Base-by-base conservation (phyloP, 1,140 invertebrate genomes). In the Zaprionus taronus region DNA sequence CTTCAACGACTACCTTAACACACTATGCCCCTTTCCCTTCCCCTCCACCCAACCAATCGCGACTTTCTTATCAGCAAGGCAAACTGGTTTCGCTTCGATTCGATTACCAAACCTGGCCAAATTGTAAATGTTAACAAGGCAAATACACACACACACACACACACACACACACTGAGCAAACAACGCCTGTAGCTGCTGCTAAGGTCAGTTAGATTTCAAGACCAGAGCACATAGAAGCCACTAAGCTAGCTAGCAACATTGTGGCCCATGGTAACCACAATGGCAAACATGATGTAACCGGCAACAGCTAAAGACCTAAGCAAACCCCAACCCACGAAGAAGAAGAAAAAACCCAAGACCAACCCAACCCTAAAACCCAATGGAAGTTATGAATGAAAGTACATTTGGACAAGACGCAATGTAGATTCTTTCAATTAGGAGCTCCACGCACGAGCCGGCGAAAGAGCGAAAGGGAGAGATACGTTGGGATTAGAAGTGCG, bases 221-320 rank as follows among this genome's bases (percentile, higher is more conserved):
- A 85, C 71, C 79, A 86, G n/a, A 12, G 2, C 41, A 9, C 41
- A 47, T n/a, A 47, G 41, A 47, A 17, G 41, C n/a, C n/a, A 20
- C 15, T 9, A 7, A 14, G 22, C 24, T 15, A 14, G 1, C 51
- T 26, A 4, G 60, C 22, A 20, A 14, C 60, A 26, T 47, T 63
- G 17, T n/a, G 44, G 58, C 57, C 58, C 15, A 34, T 77, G 83
- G 79, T 86, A 87, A 87, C 78, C 20, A 76, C 34, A 67, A 44
- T 14, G 12, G 65, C 71, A 90, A 89, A 89, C 69, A 90, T 89
- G 79, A 89, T 89, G 85, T 89, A 90, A 89, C 69, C 58, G 49
- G 22, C 15, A n/a, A 3, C 62, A 79, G 79, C 81, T 77, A 74
- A 84, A 84, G 79, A 79, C 77, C 51, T 87, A 75, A 63, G 74